Percentiles rank a stretch among this genome's conserved stretches.
These are phyloP conservation scores for Stenurella melanura DNA, from an alignment of 2,888 invertebrate species.

Conservation along the genomic window DNA sequence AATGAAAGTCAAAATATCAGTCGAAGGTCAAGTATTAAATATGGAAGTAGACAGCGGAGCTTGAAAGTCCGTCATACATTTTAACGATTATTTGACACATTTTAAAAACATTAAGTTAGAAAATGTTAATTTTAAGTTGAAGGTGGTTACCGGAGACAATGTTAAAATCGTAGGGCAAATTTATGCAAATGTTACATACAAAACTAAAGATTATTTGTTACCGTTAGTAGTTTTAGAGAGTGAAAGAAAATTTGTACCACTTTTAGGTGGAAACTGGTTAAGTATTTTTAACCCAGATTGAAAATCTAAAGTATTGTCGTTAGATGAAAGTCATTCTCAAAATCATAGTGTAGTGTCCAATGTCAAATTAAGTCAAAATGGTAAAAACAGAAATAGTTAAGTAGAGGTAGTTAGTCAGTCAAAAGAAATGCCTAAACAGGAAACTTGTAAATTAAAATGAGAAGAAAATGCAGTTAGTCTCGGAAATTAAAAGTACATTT, in stretches of 20 bases:
- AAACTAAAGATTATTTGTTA: background rate
- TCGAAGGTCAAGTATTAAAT: background rate
- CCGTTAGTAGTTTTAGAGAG: background rate
- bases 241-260: constrained; percentile 9
- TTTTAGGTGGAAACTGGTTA: constrained; percentile 30
- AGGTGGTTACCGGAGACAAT: constrained; percentile 44
- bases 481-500: constrained; percentile 15
- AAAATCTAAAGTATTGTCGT: constrained; percentile 5
- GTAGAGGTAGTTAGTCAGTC: too few species aligned
- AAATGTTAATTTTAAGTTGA: constrained; percentile 39
- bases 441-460: background rate
- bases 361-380: background rate
- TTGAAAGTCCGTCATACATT: too few species aligned
- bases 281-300: constrained; percentile 11
- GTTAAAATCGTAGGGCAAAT: constrained; percentile 39
- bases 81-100: too few species aligned
- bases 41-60: constrained; percentile 36
- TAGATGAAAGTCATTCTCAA: background rate
- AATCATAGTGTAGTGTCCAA: background rate
- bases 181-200: constrained; percentile 29
- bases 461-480: background rate
- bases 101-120: constrained; percentile 5
- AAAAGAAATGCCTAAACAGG: background rate
- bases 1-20: background rate
- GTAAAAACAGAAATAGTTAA: background rate